phyloP scores from a whole-genome alignment of 2,113 vertebrate genomes.

The Pleuronectes platessa region DNA sequence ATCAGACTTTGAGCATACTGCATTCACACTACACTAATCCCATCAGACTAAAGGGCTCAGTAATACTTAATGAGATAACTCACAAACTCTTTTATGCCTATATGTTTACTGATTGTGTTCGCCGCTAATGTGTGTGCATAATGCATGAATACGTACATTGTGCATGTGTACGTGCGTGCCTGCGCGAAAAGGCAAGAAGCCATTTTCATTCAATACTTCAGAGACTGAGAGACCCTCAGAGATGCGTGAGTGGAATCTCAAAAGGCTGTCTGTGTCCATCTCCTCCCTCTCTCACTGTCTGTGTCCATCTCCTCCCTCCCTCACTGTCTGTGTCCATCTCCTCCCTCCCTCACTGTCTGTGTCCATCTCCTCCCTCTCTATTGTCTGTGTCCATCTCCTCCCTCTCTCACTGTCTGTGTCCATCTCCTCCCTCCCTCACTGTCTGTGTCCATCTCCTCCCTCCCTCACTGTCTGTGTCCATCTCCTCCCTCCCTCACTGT shows the following conservation, averaged over 20 bases:
- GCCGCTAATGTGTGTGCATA: constrained; percentile 16
- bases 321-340: too few relatives aligned
- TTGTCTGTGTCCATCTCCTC: too few relatives aligned
- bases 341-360: too few relatives aligned
- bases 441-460: too few relatives aligned
- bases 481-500: constrained; percentile 22
- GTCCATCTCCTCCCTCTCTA: too few relatives aligned
- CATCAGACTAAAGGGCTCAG: constrained; percentile 63
- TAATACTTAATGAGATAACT: constrained; percentile 71
- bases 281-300: constrained; percentile 36
- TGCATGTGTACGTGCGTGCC: constrained; percentile 22
- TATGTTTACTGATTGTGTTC: constrained; percentile 62
- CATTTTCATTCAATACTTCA: constrained; percentile 77
- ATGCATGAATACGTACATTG: constrained; percentile 22
- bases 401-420: constrained; percentile 60
- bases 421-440: constrained; percentile 38
- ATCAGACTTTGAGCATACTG: constrained; percentile 55
- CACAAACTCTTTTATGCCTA: constrained; percentile 54
- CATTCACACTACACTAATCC: constrained; percentile 65
- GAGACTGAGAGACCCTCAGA: constrained; percentile 71
- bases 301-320: neutral
- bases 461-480: constrained; percentile 42
- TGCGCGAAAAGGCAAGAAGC: constrained; percentile 56
- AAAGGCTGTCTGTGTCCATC: constrained; percentile 73
- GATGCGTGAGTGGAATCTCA: constrained; percentile 80